phyloP scores from a whole-genome alignment of 1,140 invertebrate species.

The Meloidogyne exigua region DNA sequence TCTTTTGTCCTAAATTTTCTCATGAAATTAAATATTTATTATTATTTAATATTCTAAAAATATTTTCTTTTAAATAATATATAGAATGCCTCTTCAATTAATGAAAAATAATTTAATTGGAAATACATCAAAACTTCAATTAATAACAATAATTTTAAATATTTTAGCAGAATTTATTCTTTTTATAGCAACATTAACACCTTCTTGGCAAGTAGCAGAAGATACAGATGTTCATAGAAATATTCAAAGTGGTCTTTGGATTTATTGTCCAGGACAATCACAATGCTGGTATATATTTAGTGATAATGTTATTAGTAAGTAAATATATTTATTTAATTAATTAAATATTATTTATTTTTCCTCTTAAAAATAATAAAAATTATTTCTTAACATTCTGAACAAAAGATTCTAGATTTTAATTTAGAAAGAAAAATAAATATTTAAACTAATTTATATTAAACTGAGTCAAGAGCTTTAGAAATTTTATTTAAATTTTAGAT shows the following conservation, averaged over 20 bases:
- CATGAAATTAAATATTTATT: too few species aligned
- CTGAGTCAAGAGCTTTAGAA: too few species aligned
- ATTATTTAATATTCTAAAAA: too few species aligned
- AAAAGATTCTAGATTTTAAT: too few species aligned
- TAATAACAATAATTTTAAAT: constrained; percentile 41
- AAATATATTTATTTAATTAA: background rate
- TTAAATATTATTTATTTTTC: too few species aligned
- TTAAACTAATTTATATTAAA: too few species aligned
- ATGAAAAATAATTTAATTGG: background rate
- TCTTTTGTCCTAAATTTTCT: background rate
- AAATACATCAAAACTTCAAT: constrained; percentile 41
- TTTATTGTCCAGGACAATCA: constrained; percentile 57
- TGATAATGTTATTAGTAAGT: constrained; percentile 53
- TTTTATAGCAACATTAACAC: constrained; percentile 58
- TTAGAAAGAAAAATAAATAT: too few species aligned
- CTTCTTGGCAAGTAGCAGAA: constrained; percentile 56
- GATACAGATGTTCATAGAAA: constrained; percentile 50
- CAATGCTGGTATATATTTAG: constrained; percentile 63
- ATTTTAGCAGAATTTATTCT: constrained; percentile 42
- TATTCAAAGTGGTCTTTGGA: constrained; percentile 59
- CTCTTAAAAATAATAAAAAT: too few species aligned
- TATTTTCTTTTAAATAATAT: too few species aligned
- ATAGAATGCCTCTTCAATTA: background rate
- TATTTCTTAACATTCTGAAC: too few species aligned
- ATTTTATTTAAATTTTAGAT: constrained; percentile 28